Base-by-base conservation (phyloP, 1,140 invertebrate species). In the Dufourea novaeangliae region DNA sequence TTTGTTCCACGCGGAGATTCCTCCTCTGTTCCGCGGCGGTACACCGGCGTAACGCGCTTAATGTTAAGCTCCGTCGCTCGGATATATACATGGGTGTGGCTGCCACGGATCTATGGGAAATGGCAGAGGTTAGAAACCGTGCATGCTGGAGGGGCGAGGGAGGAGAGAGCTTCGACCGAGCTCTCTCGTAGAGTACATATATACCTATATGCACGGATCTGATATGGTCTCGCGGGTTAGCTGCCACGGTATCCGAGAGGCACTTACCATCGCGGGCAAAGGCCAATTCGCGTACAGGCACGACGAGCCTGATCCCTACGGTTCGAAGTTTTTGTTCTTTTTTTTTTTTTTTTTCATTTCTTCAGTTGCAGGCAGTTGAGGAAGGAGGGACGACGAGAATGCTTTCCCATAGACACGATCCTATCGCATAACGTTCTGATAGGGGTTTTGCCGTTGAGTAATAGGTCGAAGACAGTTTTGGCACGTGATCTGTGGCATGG, bases 71-170 rank as follows among this genome's bases (percentile, higher is more conserved):
- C 39, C 61, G 59, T n/a, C 22, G 50, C 44, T 44, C 71, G 78
- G 74, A 39, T 62, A 70, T 54, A 83, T 85, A 70, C 57, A 83
- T 85, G 86, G 87, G 87, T 87, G 87, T 88, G 87, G 86, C 85
- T 59, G 46, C 62, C 59, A 41, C 50, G 81, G 44, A 86, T 84
- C 86, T 83, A 87, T 86, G 85, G 85, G 87, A 88, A 87, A 87
- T 87, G 85, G 80, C 86, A 88, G 85, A 87, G 86, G 86, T 87
- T 87, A 87, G 73, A 84, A 84, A 75, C 57, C 63, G 72, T 72
- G 68, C 32, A 80, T 41, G n/a, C n/a, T n/a, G n/a, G n/a, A n/a
- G n/a, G n/a, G n/a, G n/a, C n/a, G n/a, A n/a, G n/a, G n/a, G n/a
- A n/a, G n/a, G 46, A 62, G 41, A 74, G 77, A 80, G 57, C 44